Evolutionary conservation across 1,140 invertebrate genomes (phyloP).

Genomic region (Cryptotermes secundus): DNA sequence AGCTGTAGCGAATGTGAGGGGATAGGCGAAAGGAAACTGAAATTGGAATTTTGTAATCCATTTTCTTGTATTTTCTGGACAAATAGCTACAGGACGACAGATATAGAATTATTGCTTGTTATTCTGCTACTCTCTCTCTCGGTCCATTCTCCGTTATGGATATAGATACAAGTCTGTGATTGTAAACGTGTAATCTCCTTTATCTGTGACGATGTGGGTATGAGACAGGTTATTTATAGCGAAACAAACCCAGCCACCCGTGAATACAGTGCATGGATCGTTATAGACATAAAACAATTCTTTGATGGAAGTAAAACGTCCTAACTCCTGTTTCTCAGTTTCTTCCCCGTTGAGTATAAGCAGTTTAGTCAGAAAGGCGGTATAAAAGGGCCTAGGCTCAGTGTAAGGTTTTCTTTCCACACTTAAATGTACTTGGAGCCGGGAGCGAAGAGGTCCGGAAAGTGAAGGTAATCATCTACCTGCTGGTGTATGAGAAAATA

Average conservation of each 20-base stretch:
- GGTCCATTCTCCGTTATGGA: background rate
- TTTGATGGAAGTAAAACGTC: no score
- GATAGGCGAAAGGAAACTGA: background rate
- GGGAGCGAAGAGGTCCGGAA: no score
- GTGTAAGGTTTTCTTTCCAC: no score
- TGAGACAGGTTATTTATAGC: background rate
- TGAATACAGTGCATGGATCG: no score
- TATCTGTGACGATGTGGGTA: background rate
- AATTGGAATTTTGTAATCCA: conserved; percentile 8
- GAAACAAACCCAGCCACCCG: background rate
- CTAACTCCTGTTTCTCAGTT: no score
- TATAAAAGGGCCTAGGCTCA: no score
- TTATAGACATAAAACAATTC: no score
- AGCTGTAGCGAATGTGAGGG: background rate
- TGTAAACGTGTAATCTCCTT: background rate
- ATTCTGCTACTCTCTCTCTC: background rate
- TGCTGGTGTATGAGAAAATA: no score
- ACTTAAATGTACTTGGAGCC: no score
- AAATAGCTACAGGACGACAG: background rate
- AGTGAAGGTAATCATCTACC: no score
- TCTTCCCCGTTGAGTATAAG: no score
- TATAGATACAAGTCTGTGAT: background rate
- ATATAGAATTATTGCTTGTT: background rate
- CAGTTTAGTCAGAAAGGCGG: no score
- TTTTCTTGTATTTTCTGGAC: conserved; percentile 9